Conservation (phyloP, 2,113 vertebrate genomes). For the Petromus typicus region DNA sequence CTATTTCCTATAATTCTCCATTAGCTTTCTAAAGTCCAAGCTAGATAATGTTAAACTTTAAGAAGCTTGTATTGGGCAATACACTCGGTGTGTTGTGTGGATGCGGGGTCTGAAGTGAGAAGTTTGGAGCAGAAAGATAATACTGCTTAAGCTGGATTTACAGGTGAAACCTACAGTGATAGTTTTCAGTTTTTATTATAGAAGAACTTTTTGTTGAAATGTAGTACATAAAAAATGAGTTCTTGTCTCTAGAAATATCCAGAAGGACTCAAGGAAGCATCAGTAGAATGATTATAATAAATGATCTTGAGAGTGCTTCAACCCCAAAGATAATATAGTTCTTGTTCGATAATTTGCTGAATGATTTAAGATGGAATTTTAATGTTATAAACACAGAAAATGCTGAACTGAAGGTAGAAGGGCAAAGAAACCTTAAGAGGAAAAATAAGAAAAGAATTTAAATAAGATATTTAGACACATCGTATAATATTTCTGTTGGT, state of each 20-base stretch:
- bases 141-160: not conserved
- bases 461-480: not conserved
- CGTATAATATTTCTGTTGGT: not conserved
- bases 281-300: not conserved
- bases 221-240: not conserved
- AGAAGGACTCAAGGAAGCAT: not conserved
- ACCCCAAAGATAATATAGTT: not conserved
- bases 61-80: not conserved
- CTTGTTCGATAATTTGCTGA: not conserved
- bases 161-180: not conserved
- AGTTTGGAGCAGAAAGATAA: not conserved
- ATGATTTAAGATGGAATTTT: slow-evolving; percentile 27
- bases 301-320: not conserved
- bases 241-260: not conserved
- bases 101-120: not conserved
- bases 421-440: not conserved
- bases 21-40: not conserved
- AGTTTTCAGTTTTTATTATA: not conserved
- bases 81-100: not conserved
- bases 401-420: slow-evolving; percentile 28
- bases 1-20: not conserved
- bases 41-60: not conserved
- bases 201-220: slow-evolving; percentile 3
- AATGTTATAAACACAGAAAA: slow-evolving; percentile 28
- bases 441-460: slow-evolving; percentile 34